Percentiles rank a stretch among this genome's conserved stretches.
Evolutionary conservation across 2,113 vertebrate genomes (phyloP).

Genomic region (Pyxicephalus adspersus): DNA sequence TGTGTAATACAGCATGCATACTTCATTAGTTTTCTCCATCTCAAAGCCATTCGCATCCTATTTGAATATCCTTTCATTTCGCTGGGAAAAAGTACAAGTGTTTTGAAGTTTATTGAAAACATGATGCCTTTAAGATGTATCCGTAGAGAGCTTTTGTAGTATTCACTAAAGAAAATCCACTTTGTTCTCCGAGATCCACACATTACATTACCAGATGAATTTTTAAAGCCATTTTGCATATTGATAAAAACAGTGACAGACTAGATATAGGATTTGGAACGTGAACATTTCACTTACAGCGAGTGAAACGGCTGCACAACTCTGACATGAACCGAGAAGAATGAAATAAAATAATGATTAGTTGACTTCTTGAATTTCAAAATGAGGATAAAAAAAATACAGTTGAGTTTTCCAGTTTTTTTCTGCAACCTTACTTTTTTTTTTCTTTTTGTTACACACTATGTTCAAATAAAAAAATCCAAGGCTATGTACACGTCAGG

Average conservation of each 20-base stretch:
- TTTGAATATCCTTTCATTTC: constrained; percentile 53
- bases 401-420: background rate
- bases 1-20: constrained; percentile 38
- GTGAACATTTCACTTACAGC: constrained; percentile 27
- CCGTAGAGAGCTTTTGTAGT: constrained; percentile 3
- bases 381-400: background rate
- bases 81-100: constrained; percentile 40
- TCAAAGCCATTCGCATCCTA: constrained; percentile 48
- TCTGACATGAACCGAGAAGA: constrained; percentile 13
- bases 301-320: background rate
- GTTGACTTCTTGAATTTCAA: background rate
- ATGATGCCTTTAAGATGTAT: constrained; percentile 51
- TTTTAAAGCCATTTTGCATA: constrained; percentile 43
- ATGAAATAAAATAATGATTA: constrained; percentile 25
- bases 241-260: constrained; percentile 50
- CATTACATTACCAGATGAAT: constrained; percentile 38
- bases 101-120: background rate
- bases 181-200: constrained; percentile 21
- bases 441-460: background rate
- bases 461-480: background rate
- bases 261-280: constrained; percentile 21
- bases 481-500: too few relatives aligned
- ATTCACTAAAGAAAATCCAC: constrained; percentile 48
- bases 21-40: constrained; percentile 54
- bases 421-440: background rate